Evolutionary conservation across 2,113 vertebrate genomes (phyloP).

Genomic region (Toxotes chatareus): DNA sequence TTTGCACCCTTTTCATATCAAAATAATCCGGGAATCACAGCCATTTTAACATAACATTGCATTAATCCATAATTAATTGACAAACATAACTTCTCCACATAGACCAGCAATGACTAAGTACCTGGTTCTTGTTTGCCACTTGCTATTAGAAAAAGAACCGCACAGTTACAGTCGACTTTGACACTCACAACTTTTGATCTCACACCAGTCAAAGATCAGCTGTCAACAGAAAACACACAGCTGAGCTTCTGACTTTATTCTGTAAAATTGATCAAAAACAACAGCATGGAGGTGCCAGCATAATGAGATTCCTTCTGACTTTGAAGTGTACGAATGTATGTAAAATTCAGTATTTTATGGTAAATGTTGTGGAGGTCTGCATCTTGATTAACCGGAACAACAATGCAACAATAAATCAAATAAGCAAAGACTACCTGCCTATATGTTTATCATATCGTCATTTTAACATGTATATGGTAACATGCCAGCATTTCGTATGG

Average conservation of each 20-base stretch:
- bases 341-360: not conserved
- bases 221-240: slow-evolving; percentile 6
- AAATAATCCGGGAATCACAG: slow-evolving; percentile 22
- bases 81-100: slow-evolving; percentile 27
- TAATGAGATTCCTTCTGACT: slow-evolving; percentile 23
- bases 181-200: slow-evolving; percentile 33
- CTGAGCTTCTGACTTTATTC: not conserved
- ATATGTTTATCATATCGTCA: too few species aligned
- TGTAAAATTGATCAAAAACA: slow-evolving; percentile 24
- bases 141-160: not conserved
- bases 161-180: slow-evolving; percentile 10
- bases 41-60: slow-evolving; percentile 24
- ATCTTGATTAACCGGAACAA: too few species aligned
- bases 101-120: not conserved
- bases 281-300: not conserved
- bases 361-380: not conserved
- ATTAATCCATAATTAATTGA: slow-evolving; percentile 47
- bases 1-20: not conserved
- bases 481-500: too few species aligned
- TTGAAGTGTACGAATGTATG: not conserved
- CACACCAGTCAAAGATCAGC: not conserved
- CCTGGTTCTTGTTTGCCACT: slow-evolving; percentile 17
- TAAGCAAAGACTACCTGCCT: not conserved
- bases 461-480: too few species aligned
- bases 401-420: not conserved